Percentiles rank a stretch among this genome's conserved stretches.
phyloP scores from a whole-genome alignment of 1,140 invertebrate genomes.

The Zaprionus africanus region DNA sequence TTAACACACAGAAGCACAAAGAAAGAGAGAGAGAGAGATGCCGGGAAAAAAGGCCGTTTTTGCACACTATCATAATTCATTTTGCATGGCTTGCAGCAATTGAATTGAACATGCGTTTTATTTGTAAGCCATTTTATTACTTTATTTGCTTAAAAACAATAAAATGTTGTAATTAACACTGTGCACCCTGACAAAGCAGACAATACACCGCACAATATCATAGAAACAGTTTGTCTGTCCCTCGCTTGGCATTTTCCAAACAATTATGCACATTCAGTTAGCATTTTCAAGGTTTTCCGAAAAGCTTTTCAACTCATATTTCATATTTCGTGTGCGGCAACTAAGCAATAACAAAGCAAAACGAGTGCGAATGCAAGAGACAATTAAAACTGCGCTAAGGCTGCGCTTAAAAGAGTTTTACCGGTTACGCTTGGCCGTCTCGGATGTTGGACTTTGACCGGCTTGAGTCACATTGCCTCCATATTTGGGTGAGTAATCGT shows the following conservation, averaged over 20 bases:
- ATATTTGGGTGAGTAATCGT: constrained; percentile 70
- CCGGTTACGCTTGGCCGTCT: constrained; percentile 38
- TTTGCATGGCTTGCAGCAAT: constrained; percentile 21
- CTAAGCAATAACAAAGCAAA: constrained; percentile 17
- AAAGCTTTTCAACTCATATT: constrained; percentile 57
- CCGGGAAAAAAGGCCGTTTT: neutral
- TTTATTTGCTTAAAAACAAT: constrained; percentile 62
- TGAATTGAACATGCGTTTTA: constrained; percentile 48
- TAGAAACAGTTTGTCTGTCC: constrained; percentile 9
- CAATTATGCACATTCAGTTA: constrained; percentile 64
- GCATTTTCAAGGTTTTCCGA: constrained; percentile 58
- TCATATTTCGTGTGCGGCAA: constrained; percentile 40
- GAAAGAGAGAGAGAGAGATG: neutral
- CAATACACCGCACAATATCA: constrained; percentile 54
- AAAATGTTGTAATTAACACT: constrained; percentile 53
- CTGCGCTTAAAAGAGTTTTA: constrained; percentile 68
- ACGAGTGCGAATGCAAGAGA: constrained; percentile 25
- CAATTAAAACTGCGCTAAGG: constrained; percentile 58
- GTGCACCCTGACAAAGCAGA: constrained; percentile 32
- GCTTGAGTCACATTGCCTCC: constrained; percentile 57
- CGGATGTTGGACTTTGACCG: constrained; percentile 23
- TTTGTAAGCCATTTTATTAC: constrained; percentile 53
- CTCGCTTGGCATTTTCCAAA: constrained; percentile 51
- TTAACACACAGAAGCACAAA: constrained; percentile 30
- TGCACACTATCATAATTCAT: constrained; percentile 48